Evolutionary conservation across 2,888 invertebrate genomes (phyloP), one percentile per base, ranked within the genome.

Genomic region (Notocelia uddmanniana): DNA sequence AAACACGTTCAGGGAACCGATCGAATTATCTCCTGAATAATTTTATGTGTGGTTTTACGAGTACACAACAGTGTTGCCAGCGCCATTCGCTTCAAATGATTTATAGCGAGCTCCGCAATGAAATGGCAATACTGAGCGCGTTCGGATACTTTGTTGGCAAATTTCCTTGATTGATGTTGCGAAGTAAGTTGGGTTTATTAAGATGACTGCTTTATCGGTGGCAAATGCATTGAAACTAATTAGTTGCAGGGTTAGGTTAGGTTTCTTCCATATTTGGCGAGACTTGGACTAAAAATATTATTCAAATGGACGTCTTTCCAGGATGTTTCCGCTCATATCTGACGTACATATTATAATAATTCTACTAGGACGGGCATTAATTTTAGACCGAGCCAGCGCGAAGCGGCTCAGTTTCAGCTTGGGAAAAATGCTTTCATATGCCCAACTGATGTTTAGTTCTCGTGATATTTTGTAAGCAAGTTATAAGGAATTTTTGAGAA

Each of bases 11-110:
- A 80, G 76, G 75, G 89, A 89, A 89, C 74, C 87, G 82, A 89
- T 89, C 89, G 89, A 88, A 89, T 89, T 88, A 89, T 89, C 89
- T 84, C 77, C 80, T 76, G 80, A 82, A 82, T 81, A 85, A 81
- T 86, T 89, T 88, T 89, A 88, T 83, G 83, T 78, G 77, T 76
- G 77, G 73, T 69, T 85, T 85, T 85, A 85, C 80, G 84, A 82
- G 72, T 64, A 37, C 75, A 78, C 84, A 81, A 85, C 85, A 85
- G 77, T 84, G 85, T 85, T 85, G 85, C 84, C 76, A 78, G 75
- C 76, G 55, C 55, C 50, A 64, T 64, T n/a, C 76, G 75, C 75
- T 55, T 58, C 50, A 52, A 50, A 72, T 85, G 85, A 85, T 84
- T 85, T 85, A 85, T 83, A 76, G 79, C 76, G 78, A 81, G 57